These are phyloP conservation scores for Oryzias curvinotus DNA, from an alignment of 2,113 vertebrate species.

Conservation along the genomic window DNA sequence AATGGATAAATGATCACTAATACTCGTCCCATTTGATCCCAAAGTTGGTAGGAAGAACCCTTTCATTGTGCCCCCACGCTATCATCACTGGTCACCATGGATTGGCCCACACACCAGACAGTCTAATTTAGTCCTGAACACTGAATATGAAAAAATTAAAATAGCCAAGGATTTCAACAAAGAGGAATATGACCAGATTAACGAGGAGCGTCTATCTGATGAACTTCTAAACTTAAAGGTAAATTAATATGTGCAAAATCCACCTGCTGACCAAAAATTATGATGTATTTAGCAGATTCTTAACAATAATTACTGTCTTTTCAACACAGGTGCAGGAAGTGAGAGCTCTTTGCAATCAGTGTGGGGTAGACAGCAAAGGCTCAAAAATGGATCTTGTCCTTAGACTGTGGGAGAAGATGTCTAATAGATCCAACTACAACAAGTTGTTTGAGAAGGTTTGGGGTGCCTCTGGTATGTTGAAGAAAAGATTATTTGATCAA, in stretches of 20 bases:
- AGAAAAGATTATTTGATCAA: not conserved
- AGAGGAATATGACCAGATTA: not conserved
- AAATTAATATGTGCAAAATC: not conserved
- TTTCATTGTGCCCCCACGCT: not conserved
- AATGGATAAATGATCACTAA: not conserved
- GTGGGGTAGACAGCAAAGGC: not conserved
- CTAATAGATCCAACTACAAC: not conserved
- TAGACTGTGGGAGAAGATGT: not conserved
- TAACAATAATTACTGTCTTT: not conserved
- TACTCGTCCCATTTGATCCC: not conserved
- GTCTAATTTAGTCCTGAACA: not conserved
- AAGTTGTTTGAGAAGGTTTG: not conserved
- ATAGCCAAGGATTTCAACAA: not conserved
- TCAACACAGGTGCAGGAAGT: not conserved
- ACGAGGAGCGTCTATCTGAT: not conserved
- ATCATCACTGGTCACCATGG: not conserved
- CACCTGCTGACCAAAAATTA: not conserved
- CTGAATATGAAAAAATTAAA: not conserved
- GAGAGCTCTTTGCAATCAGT: not conserved
- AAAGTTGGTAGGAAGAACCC: not conserved
- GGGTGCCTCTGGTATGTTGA: not conserved
- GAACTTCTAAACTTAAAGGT: constrained; percentile 4
- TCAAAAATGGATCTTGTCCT: constrained; percentile 5
- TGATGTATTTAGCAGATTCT: not conserved
- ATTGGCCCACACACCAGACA: not conserved